Evolutionary conservation across 2,797 vertebrate species (phyloP), one percentile per base, ranked within the genome.

Genomic region (Periparus ater): DNA sequence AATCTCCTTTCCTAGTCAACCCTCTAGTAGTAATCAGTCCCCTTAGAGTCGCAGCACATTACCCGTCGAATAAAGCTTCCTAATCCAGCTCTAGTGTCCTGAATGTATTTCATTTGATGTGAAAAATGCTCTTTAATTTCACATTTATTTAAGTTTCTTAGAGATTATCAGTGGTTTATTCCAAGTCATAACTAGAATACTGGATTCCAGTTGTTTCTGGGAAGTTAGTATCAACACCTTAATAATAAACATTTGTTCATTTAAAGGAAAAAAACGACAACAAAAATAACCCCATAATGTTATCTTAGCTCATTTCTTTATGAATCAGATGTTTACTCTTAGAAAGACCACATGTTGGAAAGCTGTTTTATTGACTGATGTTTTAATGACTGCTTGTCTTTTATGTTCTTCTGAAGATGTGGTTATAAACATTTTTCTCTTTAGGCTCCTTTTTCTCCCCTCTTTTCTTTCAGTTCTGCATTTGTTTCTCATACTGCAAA

Each of bases 401-500:
- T 50, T 74, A 74, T 40, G 51, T 65, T 61, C 34, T 77, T 72
- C 73, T 54, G 65, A 66, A 88, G 71, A 61, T 79, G 63, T 74
- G 48, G 34, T 88, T 94, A 70, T 47, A 95, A 75, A 29, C 8
- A 54, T 79, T 93, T 96, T 95, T 75, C 88, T 92, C 63, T 86
- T 92, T 27, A 54, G 30, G 34, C 75, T 84, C 27, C 32, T 67
- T 75, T 74, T 0, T 0, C 0, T 17, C 16, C 16, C 12, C 6
- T 17, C 17, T 42, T 77, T 84, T 88, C 44, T 47, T 91, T 91
- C 65, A 71, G 53, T 94, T 94, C 93, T 96, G 66, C 82, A 82
- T 90, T 95, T 77, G 54, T 86, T 96, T 88, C 60, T 84, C 18
- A n/a, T 61, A 68, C 47, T 62, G 58, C 72, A 96, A 96, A 96